Evolutionary conservation across 2,888 invertebrate genomes (phyloP), one percentile per base, ranked within the genome.

Genomic region (Aporophyla lueneburgensis): DNA sequence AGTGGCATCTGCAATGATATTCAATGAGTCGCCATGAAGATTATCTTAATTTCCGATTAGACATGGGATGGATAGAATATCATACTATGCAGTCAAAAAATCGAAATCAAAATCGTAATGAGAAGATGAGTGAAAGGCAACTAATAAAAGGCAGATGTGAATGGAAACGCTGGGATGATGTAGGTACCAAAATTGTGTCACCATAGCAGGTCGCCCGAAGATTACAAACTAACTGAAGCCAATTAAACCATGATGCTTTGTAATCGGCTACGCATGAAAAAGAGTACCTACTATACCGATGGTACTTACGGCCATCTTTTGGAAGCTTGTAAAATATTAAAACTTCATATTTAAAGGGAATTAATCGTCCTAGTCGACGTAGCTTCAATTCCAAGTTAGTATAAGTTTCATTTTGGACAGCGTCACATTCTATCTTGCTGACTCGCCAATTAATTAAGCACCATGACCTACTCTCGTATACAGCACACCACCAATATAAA

Each of bases 1-100:
- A 74, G 16, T 74, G 74, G 27, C 27, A 14, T 43, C 14, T n/a
- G 10, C 33, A 24, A 65, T 65, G 19, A 51, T 59, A 74, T 59
- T 76, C 74, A 58, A 65, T 65, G 21, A 65, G n/a, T 46, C 19
- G 4, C 51, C 14, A 6, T 6, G n/a, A 21, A 65, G n/a, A 70
- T n/a, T 53, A 74, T 16, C 40, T 40, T 63, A 27, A 63, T 58
- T 74, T 7, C 40, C n/a, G 43, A 75, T 63, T 74, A 24, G 40
- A 40, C 24, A 27, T 56, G 74, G 9, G 21, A 21, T 51, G 40
- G 33, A 59, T 21, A 74, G 21, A 61, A 70, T 24, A 53, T 46
- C 0, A 33, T n/a, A n/a, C n/a, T 19, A 24, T 21, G 7, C 14
- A 19, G 16, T 54, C n/a, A n/a, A n/a, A n/a, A n/a, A n/a, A n/a